A percentile compares a stretch with the other conserved stretches of the same genome.
These are phyloP conservation scores for Mormoops blainvillei DNA, from an alignment of 2,113 vertebrate genomes.

Conservation along the genomic window DNA sequence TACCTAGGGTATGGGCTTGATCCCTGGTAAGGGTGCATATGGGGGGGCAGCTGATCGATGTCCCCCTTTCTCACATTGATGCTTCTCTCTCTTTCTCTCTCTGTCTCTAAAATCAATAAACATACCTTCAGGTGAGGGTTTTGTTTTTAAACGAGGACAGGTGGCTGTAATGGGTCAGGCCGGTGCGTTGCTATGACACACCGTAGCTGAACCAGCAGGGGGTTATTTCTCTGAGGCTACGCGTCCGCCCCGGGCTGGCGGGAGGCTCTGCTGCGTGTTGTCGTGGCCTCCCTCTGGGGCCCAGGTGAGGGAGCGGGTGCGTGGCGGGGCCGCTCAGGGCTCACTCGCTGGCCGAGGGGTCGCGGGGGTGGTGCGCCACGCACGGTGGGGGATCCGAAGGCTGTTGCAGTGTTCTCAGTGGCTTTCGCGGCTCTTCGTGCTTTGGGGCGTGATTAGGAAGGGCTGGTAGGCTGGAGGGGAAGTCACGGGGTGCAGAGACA, in stretches of 20 bases:
- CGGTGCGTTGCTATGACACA: fast-evolving
- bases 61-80: too few species aligned
- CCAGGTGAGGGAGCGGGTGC: fast-evolving
- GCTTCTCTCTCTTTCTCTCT: too few species aligned
- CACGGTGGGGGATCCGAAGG: not conserved
- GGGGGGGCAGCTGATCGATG: too few species aligned
- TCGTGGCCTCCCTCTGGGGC: not conserved
- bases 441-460: not conserved
- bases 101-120: too few species aligned
- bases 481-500: too few species aligned
- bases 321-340: not conserved
- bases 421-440: not conserved
- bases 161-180: not conserved
- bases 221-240: fast-evolving
- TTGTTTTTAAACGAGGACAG: too few species aligned
- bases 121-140: too few species aligned
- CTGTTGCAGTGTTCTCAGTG: not conserved
- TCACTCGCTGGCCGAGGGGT: too few species aligned
- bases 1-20: too few species aligned
- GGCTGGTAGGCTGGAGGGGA: not conserved
- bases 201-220: not conserved
- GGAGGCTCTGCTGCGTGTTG: not conserved
- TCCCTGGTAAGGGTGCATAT: too few species aligned
- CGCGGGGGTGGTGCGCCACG: not conserved
- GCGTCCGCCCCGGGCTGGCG: fast-evolving